phyloP scores from a whole-genome alignment of 2,113 vertebrate species.

The Epinephelus lanceolatus region DNA sequence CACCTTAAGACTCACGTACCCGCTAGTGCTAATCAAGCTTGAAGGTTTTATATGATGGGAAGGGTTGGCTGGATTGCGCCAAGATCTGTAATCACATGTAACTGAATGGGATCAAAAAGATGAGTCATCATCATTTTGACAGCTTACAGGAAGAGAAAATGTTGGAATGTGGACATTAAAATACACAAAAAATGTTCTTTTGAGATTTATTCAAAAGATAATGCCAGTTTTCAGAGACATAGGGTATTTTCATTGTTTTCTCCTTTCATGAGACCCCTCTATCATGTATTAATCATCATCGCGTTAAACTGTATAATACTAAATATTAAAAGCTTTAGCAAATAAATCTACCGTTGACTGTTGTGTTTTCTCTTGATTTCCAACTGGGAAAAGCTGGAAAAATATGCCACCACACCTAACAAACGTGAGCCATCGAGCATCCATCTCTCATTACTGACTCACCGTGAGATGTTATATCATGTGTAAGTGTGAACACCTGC shows the following conservation, averaged over 20 bases:
- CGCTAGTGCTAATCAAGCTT: not conserved
- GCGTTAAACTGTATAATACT: not conserved
- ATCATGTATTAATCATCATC: not conserved
- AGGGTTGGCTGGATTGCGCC: not conserved
- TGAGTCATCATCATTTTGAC: slow-evolving; percentile 17
- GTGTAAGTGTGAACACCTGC: slow-evolving; percentile 65
- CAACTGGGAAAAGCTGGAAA: not conserved
- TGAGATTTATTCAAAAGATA: not conserved
- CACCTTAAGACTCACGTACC: not conserved
- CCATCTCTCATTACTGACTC: slow-evolving; percentile 63
- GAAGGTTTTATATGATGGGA: not conserved
- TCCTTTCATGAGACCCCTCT: not conserved
- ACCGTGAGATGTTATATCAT: slow-evolving; percentile 41
- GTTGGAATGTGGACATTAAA: not conserved
- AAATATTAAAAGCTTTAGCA: not conserved
- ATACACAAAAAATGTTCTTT: not conserved
- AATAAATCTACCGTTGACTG: not conserved
- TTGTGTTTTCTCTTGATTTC: not conserved
- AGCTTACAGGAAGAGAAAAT: not conserved
- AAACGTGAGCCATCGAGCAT: slow-evolving; percentile 33
- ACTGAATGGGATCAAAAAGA: not conserved
- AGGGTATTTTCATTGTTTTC: not conserved
- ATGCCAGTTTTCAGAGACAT: not conserved
- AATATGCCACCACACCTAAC: slow-evolving; percentile 48
- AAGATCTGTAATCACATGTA: slow-evolving; percentile 14